Conservation (phyloP, 2,113 vertebrate genomes). For the Tauraco erythrolophus region DNA sequence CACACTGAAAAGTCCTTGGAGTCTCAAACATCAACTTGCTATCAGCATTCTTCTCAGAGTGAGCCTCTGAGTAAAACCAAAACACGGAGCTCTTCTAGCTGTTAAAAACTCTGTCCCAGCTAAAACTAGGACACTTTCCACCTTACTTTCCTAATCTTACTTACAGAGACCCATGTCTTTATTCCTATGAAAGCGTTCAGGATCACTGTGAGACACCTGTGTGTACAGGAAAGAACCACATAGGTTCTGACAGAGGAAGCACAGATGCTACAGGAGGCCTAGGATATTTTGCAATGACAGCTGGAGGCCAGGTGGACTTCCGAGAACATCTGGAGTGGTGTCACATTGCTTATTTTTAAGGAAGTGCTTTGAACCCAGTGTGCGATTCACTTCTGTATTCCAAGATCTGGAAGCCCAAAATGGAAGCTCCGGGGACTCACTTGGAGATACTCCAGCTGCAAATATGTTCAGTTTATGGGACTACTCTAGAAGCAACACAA, state of each 20-base stretch:
- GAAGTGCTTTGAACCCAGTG: not conserved
- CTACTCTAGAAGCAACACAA: not conserved
- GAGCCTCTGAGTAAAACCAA: no score
- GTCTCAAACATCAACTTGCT: no score
- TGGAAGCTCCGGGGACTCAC: not conserved
- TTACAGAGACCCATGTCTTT: not conserved
- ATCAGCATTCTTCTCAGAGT: no score
- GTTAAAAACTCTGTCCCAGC: no score
- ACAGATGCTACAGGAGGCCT: not conserved
- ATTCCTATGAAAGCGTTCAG: not conserved
- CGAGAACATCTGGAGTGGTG: not conserved
- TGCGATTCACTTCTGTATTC: not conserved
- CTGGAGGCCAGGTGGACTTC: accelerated
- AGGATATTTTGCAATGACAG: not conserved
- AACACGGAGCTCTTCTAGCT: no score
- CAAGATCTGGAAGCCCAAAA: not conserved
- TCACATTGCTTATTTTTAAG: not conserved
- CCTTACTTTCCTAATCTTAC: not conserved
- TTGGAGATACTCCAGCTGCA: not conserved
- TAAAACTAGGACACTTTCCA: no score
- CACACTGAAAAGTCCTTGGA: no score
- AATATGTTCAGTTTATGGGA: not conserved
- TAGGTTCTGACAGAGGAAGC: not conserved
- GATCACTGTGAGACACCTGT: not conserved
- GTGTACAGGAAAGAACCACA: not conserved